phyloP scores from a whole-genome alignment of 2,113 vertebrate species.

The Mus pahari region DNA sequence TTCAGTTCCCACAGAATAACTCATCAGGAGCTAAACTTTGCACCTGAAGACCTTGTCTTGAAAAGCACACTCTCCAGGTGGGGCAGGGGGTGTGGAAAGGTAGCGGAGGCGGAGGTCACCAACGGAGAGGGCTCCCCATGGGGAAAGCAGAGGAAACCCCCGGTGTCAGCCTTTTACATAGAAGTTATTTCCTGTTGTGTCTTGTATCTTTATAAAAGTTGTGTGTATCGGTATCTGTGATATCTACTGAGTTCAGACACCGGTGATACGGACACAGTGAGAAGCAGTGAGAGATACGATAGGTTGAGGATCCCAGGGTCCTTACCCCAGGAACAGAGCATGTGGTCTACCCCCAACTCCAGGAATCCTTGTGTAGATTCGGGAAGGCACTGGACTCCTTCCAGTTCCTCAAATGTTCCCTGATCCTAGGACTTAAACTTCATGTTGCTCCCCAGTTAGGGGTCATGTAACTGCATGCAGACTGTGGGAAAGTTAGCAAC shows the following conservation, averaged over 20 bases:
- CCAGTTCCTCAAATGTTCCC: neutral
- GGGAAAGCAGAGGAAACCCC: neutral
- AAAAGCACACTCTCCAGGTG: neutral
- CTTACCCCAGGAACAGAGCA: neutral
- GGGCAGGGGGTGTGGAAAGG: neutral
- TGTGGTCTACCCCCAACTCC: neutral
- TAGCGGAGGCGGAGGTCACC: neutral
- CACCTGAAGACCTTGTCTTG: neutral
- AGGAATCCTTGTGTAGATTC: neutral
- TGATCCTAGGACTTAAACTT: neutral
- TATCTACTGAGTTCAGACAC: neutral
- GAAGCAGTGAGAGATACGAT: neutral
- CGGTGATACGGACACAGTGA: no score
- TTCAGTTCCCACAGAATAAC: neutral
- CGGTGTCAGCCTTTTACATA: neutral
- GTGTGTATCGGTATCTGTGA: neutral
- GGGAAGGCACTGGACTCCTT: neutral
- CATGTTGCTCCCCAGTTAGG: neutral
- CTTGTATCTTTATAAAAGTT: neutral
- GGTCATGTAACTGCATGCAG: no score
- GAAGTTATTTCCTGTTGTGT: neutral
- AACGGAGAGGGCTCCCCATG: rapidly evolving
- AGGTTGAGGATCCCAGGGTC: neutral
- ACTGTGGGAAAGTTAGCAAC: neutral
- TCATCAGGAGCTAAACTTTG: neutral